These are phyloP conservation scores for Gadus macrocephalus DNA, from an alignment of 2,113 vertebrate species.

Conservation along the genomic window DNA sequence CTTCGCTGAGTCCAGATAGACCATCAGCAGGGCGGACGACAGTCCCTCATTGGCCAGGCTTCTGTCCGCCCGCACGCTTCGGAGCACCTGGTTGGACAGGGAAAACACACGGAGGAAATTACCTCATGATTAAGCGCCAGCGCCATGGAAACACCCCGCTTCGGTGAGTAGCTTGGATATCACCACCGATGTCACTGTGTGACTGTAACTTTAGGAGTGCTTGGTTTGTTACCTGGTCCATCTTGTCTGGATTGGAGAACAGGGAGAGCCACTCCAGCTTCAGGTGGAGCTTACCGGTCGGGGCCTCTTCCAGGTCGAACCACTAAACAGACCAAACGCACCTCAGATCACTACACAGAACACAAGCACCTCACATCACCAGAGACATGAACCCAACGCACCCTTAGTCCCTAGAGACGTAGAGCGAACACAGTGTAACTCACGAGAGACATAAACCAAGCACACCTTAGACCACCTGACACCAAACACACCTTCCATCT, in stretches of 20 bases:
- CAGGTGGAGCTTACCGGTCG: constrained; percentile 89
- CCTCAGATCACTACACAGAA: background rate
- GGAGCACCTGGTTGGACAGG: constrained; percentile 74
- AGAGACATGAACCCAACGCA: too few relatives aligned
- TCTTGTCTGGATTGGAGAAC: constrained; percentile 75
- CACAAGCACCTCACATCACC: background rate
- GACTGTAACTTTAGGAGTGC: too few relatives aligned
- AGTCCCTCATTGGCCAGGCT: constrained; percentile 85
- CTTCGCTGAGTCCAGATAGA: constrained; percentile 90
- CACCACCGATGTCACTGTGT: too few relatives aligned
- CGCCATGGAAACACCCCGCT: background rate
- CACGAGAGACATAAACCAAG: background rate
- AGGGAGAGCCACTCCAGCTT: constrained; percentile 94
- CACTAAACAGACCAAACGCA: constrained; percentile 70
- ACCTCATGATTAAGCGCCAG: background rate
- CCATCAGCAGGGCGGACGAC: constrained; percentile 88
- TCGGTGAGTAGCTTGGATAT: too few relatives aligned
- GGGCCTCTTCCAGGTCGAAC: constrained; percentile 90
- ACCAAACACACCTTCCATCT: too few relatives aligned
- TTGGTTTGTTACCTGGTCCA: constrained; percentile 80
- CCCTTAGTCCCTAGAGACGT: too few relatives aligned
- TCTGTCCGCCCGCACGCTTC: constrained; percentile 83
- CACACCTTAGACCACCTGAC: too few relatives aligned
- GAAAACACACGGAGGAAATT: background rate
- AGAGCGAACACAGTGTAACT: background rate